Evolutionary conservation across 2,113 vertebrate genomes (phyloP).

Genomic region (Sterrhoptilus dennistouni): DNA sequence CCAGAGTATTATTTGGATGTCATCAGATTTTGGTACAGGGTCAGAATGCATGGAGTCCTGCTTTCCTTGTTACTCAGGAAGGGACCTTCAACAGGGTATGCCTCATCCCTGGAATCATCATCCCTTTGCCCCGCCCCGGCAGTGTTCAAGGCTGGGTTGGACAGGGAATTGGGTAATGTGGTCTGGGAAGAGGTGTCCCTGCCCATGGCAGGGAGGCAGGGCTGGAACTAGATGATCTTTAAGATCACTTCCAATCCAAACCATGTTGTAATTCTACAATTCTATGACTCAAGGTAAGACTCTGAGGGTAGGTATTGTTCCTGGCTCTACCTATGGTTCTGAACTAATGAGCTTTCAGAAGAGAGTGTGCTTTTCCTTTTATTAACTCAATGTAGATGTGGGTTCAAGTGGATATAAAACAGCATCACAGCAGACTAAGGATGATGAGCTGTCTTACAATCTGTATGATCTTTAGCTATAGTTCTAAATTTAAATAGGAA

Average conservation of each 20-base stretch:
- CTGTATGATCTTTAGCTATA: background rate
- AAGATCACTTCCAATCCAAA: background rate
- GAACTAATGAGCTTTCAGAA: background rate
- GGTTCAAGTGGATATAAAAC: background rate
- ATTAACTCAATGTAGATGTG: background rate
- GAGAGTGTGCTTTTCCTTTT: background rate
- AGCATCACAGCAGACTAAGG: background rate
- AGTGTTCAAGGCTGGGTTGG: background rate
- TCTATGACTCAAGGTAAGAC: background rate
- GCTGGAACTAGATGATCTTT: background rate
- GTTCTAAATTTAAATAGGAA: background rate
- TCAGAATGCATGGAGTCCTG: background rate
- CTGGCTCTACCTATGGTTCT: background rate
- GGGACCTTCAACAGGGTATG: background rate
- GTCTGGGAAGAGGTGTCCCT: background rate
- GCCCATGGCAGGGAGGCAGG: rapidly evolving
- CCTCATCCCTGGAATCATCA: background rate
- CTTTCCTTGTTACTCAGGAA: background rate
- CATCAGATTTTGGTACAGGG: background rate
- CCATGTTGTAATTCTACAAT: background rate
- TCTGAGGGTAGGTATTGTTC: background rate
- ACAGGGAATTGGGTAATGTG: background rate
- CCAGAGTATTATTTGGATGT: background rate
- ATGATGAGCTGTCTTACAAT: background rate
- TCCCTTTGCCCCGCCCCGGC: background rate